A percentile compares a stretch with the other conserved stretches of the same genome.
Conservation (phyloP, 2,797 vertebrate genomes). For the Falco cherrug region DNA sequence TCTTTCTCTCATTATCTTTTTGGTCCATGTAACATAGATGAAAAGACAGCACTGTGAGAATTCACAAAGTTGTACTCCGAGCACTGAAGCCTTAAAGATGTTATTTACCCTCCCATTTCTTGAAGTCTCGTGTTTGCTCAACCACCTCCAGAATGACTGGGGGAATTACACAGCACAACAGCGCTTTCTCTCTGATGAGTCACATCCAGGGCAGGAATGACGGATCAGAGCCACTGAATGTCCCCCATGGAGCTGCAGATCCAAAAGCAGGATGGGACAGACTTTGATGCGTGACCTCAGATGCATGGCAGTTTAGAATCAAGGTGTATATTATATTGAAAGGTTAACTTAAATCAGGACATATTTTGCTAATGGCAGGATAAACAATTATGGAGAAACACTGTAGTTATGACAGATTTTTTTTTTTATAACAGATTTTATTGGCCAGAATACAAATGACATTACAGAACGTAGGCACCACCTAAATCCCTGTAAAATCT, state of each 20-base stretch:
- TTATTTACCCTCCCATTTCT: neutral
- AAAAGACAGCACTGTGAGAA: conserved; percentile 12
- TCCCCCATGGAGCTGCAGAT: neutral
- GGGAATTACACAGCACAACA: neutral
- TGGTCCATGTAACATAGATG: neutral
- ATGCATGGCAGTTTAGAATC: neutral
- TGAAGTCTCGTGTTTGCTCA: neutral
- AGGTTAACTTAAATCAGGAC: neutral
- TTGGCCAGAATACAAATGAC: neutral
- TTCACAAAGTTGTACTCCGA: neutral
- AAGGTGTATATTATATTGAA: neutral
- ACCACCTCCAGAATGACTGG: neutral
- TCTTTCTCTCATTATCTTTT: neutral
- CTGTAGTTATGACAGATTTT: neutral
- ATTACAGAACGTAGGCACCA: neutral
- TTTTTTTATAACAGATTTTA: neutral
- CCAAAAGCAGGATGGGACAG: neutral
- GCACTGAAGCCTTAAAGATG: neutral
- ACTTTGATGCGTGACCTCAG: neutral
- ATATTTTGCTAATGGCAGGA: neutral
- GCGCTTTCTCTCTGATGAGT: neutral
- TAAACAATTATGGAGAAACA: neutral
- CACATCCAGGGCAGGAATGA: neutral
- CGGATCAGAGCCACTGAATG: neutral
- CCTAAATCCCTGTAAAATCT: neutral